phyloP scores from a whole-genome alignment of 2,113 vertebrate genomes.

The Theristicus caerulescens region DNA sequence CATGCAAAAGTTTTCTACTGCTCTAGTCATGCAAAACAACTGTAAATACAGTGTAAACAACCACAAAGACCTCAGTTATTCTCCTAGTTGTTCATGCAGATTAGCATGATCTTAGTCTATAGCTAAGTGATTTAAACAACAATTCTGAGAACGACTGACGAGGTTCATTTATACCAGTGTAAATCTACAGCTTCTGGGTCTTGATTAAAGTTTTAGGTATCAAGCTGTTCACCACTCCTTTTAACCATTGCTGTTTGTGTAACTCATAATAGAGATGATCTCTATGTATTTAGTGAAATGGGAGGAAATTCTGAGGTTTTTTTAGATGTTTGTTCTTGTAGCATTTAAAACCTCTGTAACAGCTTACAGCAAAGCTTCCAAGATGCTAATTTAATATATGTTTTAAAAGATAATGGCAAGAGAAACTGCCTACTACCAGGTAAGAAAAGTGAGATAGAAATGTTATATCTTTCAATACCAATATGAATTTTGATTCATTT shows the following conservation, averaged over 20 bases:
- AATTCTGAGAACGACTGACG: background rate
- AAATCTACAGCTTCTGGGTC: background rate
- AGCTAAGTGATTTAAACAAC: conserved; percentile 19
- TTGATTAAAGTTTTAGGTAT: conserved; percentile 26
- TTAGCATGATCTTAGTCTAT: background rate
- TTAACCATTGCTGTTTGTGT: background rate
- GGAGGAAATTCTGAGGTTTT: background rate
- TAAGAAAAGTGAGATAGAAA: background rate
- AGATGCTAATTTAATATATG: background rate
- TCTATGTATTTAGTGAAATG: background rate
- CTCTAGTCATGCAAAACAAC: background rate
- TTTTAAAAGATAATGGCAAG: background rate
- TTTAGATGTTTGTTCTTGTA: background rate
- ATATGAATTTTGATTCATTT: background rate
- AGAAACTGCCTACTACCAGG: background rate
- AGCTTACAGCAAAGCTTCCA: background rate
- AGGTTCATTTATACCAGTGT: background rate
- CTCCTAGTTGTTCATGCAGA: background rate
- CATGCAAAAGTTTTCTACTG: background rate
- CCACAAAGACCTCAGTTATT: conserved; percentile 28
- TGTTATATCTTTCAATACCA: background rate
- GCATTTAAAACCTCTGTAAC: background rate
- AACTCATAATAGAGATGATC: background rate
- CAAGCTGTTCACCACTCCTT: background rate
- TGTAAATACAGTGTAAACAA: conserved; percentile 18